Evolutionary conservation across 2,113 vertebrate species (phyloP), one percentile per base, ranked within the genome.

Genomic region (Channa argus): DNA sequence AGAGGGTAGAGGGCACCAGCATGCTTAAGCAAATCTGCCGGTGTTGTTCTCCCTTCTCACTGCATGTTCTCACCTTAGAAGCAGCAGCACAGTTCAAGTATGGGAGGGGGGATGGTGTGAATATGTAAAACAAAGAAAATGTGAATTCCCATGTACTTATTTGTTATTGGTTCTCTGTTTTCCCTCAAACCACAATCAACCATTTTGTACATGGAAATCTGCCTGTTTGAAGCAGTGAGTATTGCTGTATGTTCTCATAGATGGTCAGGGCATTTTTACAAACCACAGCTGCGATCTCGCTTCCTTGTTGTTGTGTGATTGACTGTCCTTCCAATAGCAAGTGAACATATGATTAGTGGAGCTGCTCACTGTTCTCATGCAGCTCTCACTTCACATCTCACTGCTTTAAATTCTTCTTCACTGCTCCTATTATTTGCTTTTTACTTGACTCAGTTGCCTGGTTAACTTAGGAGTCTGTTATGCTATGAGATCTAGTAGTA

Each of bases 1-100:
- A 93, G 88, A 92, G 91, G 91, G 84, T 89, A 94, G 86, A 93
- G 93, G 91, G 91, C 91, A 92, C 82, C 86, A 84, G 90, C 92
- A 92, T 92, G 91, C 90, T 93, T 92, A 93, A 93, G 92, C 90
- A 94, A 93, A 93, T 94, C 86, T 89, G 77, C 91, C 79, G 87
- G 79, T 91, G 85, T 85, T 91, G 74, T 89, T 91, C 86, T 91
- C 90, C 83, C 89, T 87, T 78, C 80, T 91, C 82, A 56, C 85
- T 85, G 84, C 86, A 87, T 90, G 87, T 83, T 86, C 87, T 92
- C 90, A 91, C 90, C 90, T 92, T 88, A 85, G 82, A 87, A 91
- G 86, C 83, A 86, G 87, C 88, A 43, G 75, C 86, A 47, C 83
- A 71, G 88, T 86, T 91, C 79, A 34, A 86, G 82, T 71, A 65